Evolutionary conservation across 2,888 invertebrate genomes (phyloP).

Genomic region (Phanerotoma sp.): DNA sequence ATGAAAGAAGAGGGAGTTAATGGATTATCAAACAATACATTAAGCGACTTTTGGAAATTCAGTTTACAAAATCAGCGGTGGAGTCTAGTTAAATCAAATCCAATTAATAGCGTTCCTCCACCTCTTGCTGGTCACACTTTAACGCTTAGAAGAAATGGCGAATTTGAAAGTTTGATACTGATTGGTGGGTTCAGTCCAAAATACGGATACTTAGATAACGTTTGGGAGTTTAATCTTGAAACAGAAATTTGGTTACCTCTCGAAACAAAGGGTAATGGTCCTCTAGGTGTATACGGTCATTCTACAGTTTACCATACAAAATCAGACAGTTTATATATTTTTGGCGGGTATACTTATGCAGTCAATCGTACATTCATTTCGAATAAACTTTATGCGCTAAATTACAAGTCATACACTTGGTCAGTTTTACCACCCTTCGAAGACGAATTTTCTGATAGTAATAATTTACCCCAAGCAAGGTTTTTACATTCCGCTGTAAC

Average conservation of each 20-base stretch:
- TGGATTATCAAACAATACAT: conserved; percentile 64
- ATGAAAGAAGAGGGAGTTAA: conserved; percentile 60
- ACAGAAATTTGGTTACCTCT: conserved; percentile 73
- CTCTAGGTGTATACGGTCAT: conserved; percentile 84
- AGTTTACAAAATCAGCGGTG: conserved; percentile 81
- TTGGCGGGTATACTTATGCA: conserved; percentile 81
- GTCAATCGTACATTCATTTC: conserved; percentile 72
- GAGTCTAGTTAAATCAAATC: conserved; percentile 67
- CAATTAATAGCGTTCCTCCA: conserved; percentile 62
- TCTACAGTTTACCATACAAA: conserved; percentile 81
- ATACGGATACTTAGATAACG: conserved; percentile 71
- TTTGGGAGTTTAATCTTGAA: conserved; percentile 81
- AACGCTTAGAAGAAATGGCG: conserved; percentile 74
- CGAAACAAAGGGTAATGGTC: conserved; percentile 71
- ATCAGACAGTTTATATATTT: conserved; percentile 84
- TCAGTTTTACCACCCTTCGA: conserved; percentile 74
- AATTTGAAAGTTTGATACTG: conserved; percentile 74
- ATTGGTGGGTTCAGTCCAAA: conserved; percentile 84
- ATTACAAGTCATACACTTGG: conserved; percentile 78
- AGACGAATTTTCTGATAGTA: conserved; percentile 56
- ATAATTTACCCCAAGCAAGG: conserved; percentile 68
- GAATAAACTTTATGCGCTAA: conserved; percentile 76
- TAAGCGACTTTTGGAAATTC: conserved; percentile 92
- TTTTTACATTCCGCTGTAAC: conserved; percentile 88
- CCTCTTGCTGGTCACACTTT: conserved; percentile 88